Evolutionary conservation across 2,113 vertebrate genomes (phyloP).

Genomic region (Bubo scandiacus): DNA sequence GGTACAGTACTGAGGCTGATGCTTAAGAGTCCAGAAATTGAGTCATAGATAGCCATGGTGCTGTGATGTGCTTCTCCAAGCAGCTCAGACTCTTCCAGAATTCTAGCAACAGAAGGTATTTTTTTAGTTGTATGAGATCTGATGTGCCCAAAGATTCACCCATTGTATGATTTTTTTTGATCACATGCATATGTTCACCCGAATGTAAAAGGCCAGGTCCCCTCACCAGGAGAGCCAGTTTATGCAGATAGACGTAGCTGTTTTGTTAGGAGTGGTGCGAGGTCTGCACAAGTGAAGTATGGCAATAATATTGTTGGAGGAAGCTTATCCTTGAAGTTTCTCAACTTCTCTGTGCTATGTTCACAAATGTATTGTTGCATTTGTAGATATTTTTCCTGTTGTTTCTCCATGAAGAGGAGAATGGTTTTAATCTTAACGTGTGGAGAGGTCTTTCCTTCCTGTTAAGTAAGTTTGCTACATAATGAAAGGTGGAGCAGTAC

Average conservation of each 20-base stretch:
- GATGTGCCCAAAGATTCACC: neutral
- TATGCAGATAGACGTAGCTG: accelerated
- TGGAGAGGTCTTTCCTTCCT: neutral
- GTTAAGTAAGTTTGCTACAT: neutral
- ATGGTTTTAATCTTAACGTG: neutral
- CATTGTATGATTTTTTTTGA: neutral
- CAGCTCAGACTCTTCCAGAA: accelerated
- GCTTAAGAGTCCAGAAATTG: too few species aligned
- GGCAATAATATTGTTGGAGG: neutral
- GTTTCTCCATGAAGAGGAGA: neutral
- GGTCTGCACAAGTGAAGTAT: neutral
- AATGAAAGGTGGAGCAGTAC: neutral
- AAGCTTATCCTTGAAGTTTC: neutral
- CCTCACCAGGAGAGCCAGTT: neutral
- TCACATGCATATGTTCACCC: accelerated
- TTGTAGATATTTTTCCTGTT: neutral
- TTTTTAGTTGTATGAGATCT: neutral
- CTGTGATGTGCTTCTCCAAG: neutral
- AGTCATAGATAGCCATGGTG: too few species aligned
- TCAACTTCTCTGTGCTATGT: neutral
- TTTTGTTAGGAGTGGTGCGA: neutral
- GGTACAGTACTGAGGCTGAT: neutral
- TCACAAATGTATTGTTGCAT: neutral
- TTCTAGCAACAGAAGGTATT: neutral
- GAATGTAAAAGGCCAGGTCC: neutral